Conservation (phyloP, 2,888 invertebrate species). For the Apoderus coryli region DNA sequence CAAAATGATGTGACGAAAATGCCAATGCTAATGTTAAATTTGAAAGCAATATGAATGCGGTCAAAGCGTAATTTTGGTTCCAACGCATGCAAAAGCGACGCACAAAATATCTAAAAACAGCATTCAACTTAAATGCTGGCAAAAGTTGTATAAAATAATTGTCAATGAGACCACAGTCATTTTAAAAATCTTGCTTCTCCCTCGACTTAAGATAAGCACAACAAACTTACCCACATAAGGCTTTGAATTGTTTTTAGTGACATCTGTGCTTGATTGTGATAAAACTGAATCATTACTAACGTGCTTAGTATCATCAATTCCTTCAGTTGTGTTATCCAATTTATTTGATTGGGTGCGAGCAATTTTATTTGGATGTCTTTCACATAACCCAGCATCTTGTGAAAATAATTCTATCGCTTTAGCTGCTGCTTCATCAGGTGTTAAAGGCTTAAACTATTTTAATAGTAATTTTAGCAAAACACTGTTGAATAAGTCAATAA, state of each 20-base stretch:
- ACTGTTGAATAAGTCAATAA: background rate
- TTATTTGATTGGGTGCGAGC: conserved; percentile 38
- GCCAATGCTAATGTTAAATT: too few species aligned
- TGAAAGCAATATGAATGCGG: too few species aligned
- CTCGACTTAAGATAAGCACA: background rate
- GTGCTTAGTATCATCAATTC: conserved; percentile 16
- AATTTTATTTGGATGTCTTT: conserved; percentile 56
- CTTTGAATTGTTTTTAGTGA: conserved; percentile 19
- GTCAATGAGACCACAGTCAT: too few species aligned
- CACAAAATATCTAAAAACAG: too few species aligned
- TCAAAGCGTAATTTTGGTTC: too few species aligned
- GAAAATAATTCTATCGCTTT: conserved; percentile 77
- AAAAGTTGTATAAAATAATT: too few species aligned
- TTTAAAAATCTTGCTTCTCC: too few species aligned
- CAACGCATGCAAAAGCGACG: too few species aligned
- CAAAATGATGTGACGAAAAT: too few species aligned
- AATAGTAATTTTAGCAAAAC: background rate
- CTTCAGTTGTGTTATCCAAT: conserved; percentile 13
- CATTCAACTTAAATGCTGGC: too few species aligned
- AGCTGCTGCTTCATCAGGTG: conserved; percentile 82
- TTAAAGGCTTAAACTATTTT: conserved; percentile 49
- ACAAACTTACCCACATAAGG: conserved; percentile 18
- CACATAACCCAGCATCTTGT: conserved; percentile 72
- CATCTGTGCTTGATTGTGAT: conserved; percentile 21
- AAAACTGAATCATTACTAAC: conserved; percentile 25